Percentiles rank a stretch among this genome's conserved stretches.
These are phyloP conservation scores for Parus major DNA, from an alignment of 2,113 vertebrate species.

Conservation along the genomic window DNA sequence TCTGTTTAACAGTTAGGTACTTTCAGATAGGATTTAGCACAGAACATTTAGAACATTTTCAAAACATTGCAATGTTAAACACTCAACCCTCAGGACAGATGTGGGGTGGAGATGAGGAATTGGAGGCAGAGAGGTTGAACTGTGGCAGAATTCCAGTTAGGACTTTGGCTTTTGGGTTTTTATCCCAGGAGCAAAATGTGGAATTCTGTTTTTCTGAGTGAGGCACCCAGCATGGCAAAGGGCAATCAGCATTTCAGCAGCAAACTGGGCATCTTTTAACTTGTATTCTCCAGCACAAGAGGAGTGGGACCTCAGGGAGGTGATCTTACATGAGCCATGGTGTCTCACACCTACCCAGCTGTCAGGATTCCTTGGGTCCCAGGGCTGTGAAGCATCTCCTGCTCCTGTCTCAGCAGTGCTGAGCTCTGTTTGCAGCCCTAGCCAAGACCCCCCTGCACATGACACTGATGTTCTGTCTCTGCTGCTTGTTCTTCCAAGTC, in stretches of 20 bases:
- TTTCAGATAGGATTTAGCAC: neutral
- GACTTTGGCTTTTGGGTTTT: neutral
- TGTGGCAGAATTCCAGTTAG: neutral
- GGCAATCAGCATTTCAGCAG: neutral
- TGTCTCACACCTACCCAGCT: neutral
- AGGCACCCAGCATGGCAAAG: neutral
- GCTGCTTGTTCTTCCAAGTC: neutral
- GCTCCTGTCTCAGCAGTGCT: neutral
- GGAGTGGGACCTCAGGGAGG: neutral
- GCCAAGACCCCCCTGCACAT: accelerated
- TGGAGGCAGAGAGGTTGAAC: neutral
- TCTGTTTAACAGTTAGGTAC: slow-evolving; percentile 32
- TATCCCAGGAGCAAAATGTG: neutral
- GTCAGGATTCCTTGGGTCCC: neutral
- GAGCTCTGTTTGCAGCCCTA: neutral
- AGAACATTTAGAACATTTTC: slow-evolving; percentile 6
- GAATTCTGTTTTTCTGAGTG: neutral
- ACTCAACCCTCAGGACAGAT: neutral
- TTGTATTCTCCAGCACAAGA: neutral
- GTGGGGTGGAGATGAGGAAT: neutral
- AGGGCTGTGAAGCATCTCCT: neutral
- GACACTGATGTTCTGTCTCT: neutral
- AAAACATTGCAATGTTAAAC: neutral
- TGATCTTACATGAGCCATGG: neutral
- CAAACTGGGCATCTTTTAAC: neutral